Base-by-base conservation (phyloP, 2,888 invertebrate species). In the Ichneumon xanthorius region DNA sequence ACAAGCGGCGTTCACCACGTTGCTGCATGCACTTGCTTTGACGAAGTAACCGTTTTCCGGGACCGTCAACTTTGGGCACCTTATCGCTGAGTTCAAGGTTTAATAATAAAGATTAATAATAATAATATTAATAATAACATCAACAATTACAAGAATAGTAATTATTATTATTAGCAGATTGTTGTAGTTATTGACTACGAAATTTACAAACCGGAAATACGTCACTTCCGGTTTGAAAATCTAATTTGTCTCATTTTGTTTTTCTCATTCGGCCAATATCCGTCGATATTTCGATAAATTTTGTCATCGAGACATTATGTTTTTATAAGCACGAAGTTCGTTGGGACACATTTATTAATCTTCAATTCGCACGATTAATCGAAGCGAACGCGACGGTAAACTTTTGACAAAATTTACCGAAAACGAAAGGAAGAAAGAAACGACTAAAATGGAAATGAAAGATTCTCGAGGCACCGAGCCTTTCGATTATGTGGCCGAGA, bases 1-100 rank as follows among this genome's bases (percentile, higher is more conserved):
- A 92, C 96, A 97, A 0, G 96, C 96, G n/a, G 96, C 96, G 90
- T 96, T 96, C 71, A 96, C 94, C 6, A 96, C 96, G 89, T 96
- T 96, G 82, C 94, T 95, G 91, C 96, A 96, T 40, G 95, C 94
- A 55, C 94, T 95, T 1, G 91, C 92, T 88, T 96, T 96, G 1
- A 96, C 96, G 90, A 96, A 96, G 91, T 96, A 96, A 4, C 96
- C 97, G 91, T 96, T 95, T 75, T 95, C 94, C 0, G 97, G 96
- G 1, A 95, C 95, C 16, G 90, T 91, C 76, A 97, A 90, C 86
- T 94, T 94, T 0, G 95, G 95, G 89, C 97, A 97, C 30, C 95
- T 95, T 86, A 96, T 94, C n/a, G 95, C 95, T 95, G 84, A 37
- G 87, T 85, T 7, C 33, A 70, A 88, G 30, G 30, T 45, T 0